phyloP scores from a whole-genome alignment of 2,113 vertebrate species.

The Pelobates fuscus region DNA sequence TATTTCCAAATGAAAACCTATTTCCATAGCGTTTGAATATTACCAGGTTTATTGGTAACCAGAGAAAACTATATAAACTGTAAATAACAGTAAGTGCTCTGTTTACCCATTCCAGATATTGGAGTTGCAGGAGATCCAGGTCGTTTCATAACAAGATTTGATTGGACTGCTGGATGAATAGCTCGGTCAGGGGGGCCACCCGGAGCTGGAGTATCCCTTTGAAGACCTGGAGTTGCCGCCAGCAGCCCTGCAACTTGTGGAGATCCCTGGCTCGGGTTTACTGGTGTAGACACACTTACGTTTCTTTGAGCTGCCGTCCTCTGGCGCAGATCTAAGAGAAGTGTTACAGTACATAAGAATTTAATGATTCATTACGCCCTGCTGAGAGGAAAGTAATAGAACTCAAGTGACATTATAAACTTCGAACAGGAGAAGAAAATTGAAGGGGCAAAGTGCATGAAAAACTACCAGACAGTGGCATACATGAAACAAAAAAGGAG shows the following conservation, averaged over 20 bases:
- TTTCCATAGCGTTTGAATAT: constrained; percentile 80
- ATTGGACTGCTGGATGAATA: constrained; percentile 72
- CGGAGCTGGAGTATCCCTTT: constrained; percentile 75
- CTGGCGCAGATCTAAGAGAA: constrained; percentile 86
- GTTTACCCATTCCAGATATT: constrained; percentile 91
- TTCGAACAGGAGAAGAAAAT: neutral
- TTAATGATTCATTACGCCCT: constrained; percentile 53
- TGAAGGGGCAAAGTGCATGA: neutral
- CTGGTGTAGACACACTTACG: constrained; percentile 60
- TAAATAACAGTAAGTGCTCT: constrained; percentile 83
- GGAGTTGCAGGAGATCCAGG: constrained; percentile 85
- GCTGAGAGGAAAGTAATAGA: constrained; percentile 45
- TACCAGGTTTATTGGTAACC: constrained; percentile 79
- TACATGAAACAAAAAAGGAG: neutral
- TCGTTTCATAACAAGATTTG: constrained; percentile 80
- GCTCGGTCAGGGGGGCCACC: constrained; percentile 86
- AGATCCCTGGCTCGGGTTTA: constrained; percentile 63
- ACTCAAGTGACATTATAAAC: constrained; percentile 42
- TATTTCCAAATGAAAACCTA: constrained; percentile 80
- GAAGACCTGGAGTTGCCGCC: constrained; percentile 68
- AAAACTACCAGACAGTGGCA: neutral
- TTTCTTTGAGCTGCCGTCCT: constrained; percentile 80
- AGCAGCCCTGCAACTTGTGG: constrained; percentile 65
- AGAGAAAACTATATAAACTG: constrained; percentile 82
- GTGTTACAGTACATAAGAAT: constrained; percentile 40